A percentile compares a stretch with the other conserved stretches of the same genome.
These are phyloP conservation scores for Spodoptera litura DNA, from an alignment of 1,140 invertebrate species.

Conservation along the genomic window DNA sequence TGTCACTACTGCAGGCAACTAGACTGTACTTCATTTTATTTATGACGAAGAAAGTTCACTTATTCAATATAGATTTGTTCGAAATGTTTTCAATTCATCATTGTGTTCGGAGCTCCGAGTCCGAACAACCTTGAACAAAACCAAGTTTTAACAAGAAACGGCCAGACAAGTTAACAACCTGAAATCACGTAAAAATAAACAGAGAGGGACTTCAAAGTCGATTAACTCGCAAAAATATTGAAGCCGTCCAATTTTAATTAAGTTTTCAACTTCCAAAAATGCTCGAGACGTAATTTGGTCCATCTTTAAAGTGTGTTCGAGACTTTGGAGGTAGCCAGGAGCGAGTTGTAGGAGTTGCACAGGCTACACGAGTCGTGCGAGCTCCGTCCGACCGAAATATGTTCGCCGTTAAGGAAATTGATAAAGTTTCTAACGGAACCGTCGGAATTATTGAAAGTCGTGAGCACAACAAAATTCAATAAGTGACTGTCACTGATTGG, in stretches of 20 bases:
- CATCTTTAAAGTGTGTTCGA: neutral
- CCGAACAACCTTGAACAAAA: neutral
- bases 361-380: neutral
- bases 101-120: neutral
- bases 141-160: neutral
- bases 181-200: slow-evolving; percentile 6
- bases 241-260: slow-evolving; percentile 24
- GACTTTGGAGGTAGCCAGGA: neutral
- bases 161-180: slow-evolving; percentile 11
- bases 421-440: slow-evolving; percentile 78
- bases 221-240: slow-evolving; percentile 25
- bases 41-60: too few species aligned
- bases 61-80: too few species aligned
- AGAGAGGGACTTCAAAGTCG: slow-evolving; percentile 1
- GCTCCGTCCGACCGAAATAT: slow-evolving; percentile 34
- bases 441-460: slow-evolving; percentile 81
- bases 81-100: neutral
- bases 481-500: slow-evolving; percentile 83
- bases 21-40: too few species aligned
- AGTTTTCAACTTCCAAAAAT: slow-evolving; percentile 26
- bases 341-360: neutral
- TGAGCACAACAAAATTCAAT: slow-evolving; percentile 84
- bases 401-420: slow-evolving; percentile 77
- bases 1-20: too few species aligned
- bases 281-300: slow-evolving; percentile 17